Conservation (phyloP, 2,113 vertebrate species). For the Kryptolebias marmoratus region DNA sequence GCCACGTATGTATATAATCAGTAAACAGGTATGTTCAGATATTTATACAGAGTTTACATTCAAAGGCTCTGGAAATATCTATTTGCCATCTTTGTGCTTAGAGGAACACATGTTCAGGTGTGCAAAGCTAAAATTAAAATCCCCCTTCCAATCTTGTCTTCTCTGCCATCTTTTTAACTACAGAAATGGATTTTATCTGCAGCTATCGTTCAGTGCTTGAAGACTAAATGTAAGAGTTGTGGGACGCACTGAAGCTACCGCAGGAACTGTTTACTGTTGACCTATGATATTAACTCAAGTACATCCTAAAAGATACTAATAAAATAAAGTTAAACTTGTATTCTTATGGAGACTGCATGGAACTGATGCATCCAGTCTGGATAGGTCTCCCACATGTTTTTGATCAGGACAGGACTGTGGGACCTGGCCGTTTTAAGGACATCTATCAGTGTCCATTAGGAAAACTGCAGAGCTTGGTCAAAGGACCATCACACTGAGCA, state of each 20-base stretch:
- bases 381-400: conserved; percentile 44
- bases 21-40: no score
- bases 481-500: conserved; percentile 55
- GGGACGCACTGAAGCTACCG: conserved; percentile 12
- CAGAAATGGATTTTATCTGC: neutral
- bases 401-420: conserved; percentile 13
- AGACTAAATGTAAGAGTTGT: neutral
- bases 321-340: conserved; percentile 4
- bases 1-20: no score
- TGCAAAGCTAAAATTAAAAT: conserved; percentile 9
- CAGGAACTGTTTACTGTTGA: conserved; percentile 17
- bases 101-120: conserved; percentile 3
- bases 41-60: no score
- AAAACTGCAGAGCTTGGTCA: conserved; percentile 21
- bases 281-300: conserved; percentile 3
- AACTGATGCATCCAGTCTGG: conserved; percentile 4
- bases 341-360: neutral
- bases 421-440: conserved; percentile 28
- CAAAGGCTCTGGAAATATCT: neutral
- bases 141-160: neutral
- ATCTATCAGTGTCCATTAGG: conserved; percentile 41
- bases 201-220: conserved; percentile 8
- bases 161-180: neutral
- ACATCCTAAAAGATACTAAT: neutral
- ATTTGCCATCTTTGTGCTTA: neutral